Evolutionary conservation across 2,797 vertebrate genomes (phyloP).

Genomic region (Psittacula echo): DNA sequence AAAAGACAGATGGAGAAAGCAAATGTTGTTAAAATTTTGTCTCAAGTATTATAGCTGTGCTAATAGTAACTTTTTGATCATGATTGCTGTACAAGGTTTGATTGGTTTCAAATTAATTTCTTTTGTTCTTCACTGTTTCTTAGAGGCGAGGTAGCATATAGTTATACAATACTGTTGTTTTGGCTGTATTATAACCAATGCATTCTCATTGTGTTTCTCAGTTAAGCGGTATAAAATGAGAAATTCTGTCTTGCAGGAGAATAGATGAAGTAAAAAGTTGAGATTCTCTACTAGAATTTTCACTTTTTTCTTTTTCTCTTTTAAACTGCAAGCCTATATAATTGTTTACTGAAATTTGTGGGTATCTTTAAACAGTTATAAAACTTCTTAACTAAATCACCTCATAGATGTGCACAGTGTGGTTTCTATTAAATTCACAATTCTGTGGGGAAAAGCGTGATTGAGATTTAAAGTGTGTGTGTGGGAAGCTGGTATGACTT

Average conservation of each 20-base stretch:
- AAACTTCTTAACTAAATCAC: background rate
- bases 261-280: background rate
- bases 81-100: background rate
- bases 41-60: constrained; percentile 15
- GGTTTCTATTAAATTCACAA: background rate
- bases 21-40: constrained; percentile 66
- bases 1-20: constrained; percentile 66
- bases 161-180: background rate
- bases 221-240: background rate
- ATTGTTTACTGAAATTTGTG: background rate
- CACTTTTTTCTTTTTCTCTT: background rate
- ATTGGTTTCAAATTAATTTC: background rate
- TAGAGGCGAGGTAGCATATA: background rate
- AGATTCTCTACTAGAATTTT: background rate
- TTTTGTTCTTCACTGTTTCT: background rate
- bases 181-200: background rate
- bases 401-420: background rate
- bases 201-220: background rate
- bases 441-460: background rate
- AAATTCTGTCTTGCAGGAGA: background rate
- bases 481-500: background rate
- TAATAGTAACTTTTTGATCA: constrained; percentile 25
- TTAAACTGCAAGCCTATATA: background rate
- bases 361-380: background rate
- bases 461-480: background rate